phyloP scores from a whole-genome alignment of 2,113 vertebrate species.

The Empidonax alnorum region DNA sequence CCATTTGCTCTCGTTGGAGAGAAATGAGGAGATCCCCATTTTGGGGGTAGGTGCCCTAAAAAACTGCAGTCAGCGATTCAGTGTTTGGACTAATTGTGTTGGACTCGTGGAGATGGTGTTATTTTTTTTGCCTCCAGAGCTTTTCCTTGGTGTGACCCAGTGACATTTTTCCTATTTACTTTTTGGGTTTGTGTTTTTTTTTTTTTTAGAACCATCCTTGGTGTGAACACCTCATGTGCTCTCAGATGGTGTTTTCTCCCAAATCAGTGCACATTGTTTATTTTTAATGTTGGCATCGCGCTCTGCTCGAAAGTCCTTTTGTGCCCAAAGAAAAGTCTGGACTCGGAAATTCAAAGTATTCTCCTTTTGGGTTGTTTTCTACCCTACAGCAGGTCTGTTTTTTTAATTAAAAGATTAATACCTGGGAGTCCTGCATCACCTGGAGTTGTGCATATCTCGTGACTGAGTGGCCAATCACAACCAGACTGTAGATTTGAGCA shows the following conservation, averaged over 20 bases:
- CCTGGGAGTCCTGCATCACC: not conserved
- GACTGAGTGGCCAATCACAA: slow-evolving; percentile 1
- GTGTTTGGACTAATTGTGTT: not conserved
- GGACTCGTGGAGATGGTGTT: not conserved
- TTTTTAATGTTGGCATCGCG: not conserved
- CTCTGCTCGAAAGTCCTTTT: not conserved
- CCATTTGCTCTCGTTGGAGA: not conserved
- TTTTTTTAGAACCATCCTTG: not conserved
- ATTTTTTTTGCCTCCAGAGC: not conserved
- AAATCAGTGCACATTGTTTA: not conserved
- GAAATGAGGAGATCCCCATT: not conserved
- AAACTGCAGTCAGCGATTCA: not conserved
- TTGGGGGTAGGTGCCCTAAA: not conserved
- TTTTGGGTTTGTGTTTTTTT: not conserved
- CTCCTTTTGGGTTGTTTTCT: not conserved
- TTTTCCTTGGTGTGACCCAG: not conserved
- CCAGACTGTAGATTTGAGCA: slow-evolving; percentile 16
- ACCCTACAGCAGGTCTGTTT: not conserved
- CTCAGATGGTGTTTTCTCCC: not conserved
- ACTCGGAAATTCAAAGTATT: not conserved
- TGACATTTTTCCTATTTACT: not conserved
- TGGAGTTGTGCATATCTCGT: not conserved
- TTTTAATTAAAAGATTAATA: not conserved
- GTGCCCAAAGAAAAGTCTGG: not conserved
- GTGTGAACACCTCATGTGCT: not conserved